phyloP scores from a whole-genome alignment of 2,888 invertebrate genomes.

The Ormyrus nitidulus region DNA sequence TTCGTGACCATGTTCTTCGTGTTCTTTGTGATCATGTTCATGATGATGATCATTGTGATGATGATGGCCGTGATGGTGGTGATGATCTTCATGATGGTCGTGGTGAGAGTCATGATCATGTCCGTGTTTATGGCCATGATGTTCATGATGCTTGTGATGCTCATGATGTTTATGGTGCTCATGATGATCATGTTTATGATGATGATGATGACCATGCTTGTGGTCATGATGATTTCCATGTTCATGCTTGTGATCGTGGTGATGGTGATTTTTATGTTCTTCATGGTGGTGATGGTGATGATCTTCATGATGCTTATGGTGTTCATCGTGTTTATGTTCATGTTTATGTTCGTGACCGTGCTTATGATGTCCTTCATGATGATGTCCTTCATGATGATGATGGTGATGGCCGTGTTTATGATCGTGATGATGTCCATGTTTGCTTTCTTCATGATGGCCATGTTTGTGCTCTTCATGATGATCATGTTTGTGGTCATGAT shows the following conservation, averaged over 20 bases:
- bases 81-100: slow-evolving; percentile 39
- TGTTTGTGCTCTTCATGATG: slow-evolving; percentile 30
- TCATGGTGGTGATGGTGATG: slow-evolving; percentile 32
- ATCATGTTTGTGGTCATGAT: slow-evolving; percentile 42
- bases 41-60: slow-evolving; percentile 25
- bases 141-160: slow-evolving; percentile 42
- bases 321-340: slow-evolving; percentile 33
- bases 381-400: slow-evolving; percentile 45
- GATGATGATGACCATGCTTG: slow-evolving; percentile 30
- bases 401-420: slow-evolving; percentile 47
- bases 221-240: slow-evolving; percentile 20
- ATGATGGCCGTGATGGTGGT: slow-evolving; percentile 22
- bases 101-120: slow-evolving; percentile 26
- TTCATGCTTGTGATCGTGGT: slow-evolving; percentile 45
- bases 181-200: slow-evolving; percentile 34
- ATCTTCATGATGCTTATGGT: slow-evolving; percentile 48
- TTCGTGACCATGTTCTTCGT: slow-evolving; percentile 28
- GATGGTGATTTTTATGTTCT: slow-evolving; percentile 17
- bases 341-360: slow-evolving; percentile 46
- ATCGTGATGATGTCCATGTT: slow-evolving; percentile 44
- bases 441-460: slow-evolving; percentile 14
- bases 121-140: slow-evolving; percentile 32
- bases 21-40: slow-evolving; percentile 21
- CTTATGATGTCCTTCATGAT: slow-evolving; percentile 41
- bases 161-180: slow-evolving; percentile 31